Percentiles rank a stretch among this genome's conserved stretches.
These are phyloP conservation scores for Anolis apletophallus DNA, from an alignment of 2,797 vertebrate genomes.

Conservation along the genomic window DNA sequence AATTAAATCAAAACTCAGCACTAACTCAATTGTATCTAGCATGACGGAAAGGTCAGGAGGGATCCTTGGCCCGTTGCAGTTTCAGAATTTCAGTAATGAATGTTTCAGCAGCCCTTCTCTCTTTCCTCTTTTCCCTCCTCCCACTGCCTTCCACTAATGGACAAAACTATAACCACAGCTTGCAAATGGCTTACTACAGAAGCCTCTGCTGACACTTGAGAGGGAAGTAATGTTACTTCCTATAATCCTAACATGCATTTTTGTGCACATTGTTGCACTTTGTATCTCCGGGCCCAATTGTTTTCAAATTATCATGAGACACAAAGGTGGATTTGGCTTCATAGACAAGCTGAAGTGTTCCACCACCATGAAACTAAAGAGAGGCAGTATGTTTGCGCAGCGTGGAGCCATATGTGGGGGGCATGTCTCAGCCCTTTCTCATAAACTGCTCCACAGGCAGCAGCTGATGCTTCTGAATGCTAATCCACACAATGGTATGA, in stretches of 20 bases:
- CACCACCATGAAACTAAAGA: background rate
- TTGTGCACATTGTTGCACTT: background rate
- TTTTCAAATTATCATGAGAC: background rate
- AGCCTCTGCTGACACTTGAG: background rate
- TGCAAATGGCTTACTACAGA: conserved; percentile 21
- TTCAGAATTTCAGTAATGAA: background rate
- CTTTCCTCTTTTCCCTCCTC: background rate
- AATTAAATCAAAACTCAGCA: conserved; percentile 77
- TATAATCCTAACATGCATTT: background rate
- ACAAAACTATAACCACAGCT: conserved; percentile 20
- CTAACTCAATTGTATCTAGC: conserved; percentile 74
- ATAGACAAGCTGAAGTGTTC: background rate
- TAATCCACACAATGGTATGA: background rate
- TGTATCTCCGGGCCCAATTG: background rate
- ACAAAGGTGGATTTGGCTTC: background rate
- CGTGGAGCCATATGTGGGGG: background rate
- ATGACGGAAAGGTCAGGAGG: conserved; percentile 72
- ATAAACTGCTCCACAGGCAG: background rate
- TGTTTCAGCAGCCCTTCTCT: background rate
- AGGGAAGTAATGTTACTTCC: conserved; percentile 5
- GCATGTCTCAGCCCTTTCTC: background rate
- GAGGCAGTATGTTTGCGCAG: background rate
- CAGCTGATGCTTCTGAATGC: background rate
- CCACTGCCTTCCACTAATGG: background rate
- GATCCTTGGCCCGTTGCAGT: conserved; percentile 28